Conservation (phyloP, 2,113 vertebrate species). For the Boulengeromyrus knoepffleri region DNA sequence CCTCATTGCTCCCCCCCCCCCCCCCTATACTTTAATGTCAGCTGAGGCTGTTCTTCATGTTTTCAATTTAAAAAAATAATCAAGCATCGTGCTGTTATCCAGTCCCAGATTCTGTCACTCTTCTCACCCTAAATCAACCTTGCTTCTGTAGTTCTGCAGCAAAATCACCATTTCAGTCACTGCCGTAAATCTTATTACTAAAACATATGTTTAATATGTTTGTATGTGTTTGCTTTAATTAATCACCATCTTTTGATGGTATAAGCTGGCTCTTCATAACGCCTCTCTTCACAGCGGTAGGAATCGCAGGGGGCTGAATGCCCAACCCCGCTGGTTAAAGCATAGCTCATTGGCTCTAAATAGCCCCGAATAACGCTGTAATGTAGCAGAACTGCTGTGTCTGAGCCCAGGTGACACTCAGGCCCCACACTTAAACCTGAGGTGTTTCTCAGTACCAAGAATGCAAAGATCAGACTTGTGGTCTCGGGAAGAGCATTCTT, state of each 20-base stretch:
- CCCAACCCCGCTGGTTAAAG: neutral
- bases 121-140: neutral
- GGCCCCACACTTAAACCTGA: neutral
- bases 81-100: neutral
- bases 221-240: neutral
- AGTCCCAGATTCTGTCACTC: neutral
- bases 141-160: neutral
- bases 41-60: neutral
- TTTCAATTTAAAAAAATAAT: neutral
- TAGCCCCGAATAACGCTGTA: neutral
- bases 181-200: neutral
- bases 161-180: neutral
- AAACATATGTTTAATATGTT: neutral
- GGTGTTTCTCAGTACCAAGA: neutral
- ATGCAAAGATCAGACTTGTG: too few species aligned
- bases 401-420: neutral
- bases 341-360: neutral
- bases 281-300: too few species aligned
- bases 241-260: neutral
- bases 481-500: too few species aligned
- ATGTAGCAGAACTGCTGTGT: neutral
- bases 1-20: neutral
- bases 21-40: neutral
- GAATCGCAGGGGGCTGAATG: too few species aligned
- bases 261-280: neutral